phyloP scores from a whole-genome alignment of 1,140 invertebrate genomes.

The Chironomus tepperi region DNA sequence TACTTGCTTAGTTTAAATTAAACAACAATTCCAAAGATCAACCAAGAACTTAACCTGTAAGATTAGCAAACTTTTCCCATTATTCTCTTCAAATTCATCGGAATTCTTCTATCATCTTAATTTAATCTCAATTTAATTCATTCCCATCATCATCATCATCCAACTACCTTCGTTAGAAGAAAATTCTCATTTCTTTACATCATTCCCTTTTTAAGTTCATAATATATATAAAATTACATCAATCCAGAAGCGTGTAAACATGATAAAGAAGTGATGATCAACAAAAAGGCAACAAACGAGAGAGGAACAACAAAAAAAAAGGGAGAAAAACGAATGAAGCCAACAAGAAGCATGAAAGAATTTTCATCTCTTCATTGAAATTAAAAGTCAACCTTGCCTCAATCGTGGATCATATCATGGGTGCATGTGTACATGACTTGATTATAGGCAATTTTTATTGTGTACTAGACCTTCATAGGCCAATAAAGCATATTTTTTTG shows the following conservation, averaged over 20 bases:
- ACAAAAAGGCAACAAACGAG: too few species aligned
- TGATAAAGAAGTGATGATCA: too few species aligned
- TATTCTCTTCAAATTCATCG: too few species aligned
- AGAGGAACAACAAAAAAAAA: not conserved
- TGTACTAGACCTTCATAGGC: not conserved
- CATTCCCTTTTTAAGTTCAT: too few species aligned
- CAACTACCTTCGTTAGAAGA: not conserved
- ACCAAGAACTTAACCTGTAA: too few species aligned
- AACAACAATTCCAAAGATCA: too few species aligned
- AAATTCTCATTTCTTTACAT: not conserved
- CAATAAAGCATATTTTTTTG: not conserved
- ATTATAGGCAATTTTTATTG: not conserved
- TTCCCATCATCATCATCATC: too few species aligned
- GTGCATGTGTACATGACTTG: not conserved
- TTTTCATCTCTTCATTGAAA: not conserved
- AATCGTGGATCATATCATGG: not conserved
- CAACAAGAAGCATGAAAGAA: not conserved
- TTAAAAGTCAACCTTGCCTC: conserved; percentile 12
- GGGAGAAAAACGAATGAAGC: not conserved
- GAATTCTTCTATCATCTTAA: too few species aligned
- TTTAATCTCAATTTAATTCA: too few species aligned
- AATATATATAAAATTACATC: not conserved
- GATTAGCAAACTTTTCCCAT: too few species aligned
- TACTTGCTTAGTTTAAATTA: too few species aligned
- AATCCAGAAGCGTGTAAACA: not conserved